phyloP scores from a whole-genome alignment of 1,140 invertebrate genomes.

The Sitophilus oryzae region DNA sequence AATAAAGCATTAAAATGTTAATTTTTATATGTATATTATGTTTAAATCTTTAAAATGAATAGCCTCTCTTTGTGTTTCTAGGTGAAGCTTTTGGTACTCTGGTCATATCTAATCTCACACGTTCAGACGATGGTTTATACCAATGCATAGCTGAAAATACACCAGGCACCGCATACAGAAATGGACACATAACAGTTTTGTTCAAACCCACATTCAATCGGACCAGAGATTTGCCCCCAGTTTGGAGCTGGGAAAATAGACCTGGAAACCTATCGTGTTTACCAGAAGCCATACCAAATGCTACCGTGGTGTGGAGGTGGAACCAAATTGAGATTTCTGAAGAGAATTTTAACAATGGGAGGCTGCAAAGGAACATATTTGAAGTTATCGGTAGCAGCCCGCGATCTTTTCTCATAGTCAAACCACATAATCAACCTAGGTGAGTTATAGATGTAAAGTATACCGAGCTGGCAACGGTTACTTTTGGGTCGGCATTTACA shows the following conservation, averaged over 20 bases:
- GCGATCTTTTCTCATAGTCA: conserved; percentile 61
- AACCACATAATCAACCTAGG: conserved; percentile 51
- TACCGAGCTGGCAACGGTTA: too few relatives aligned
- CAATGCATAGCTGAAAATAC: conserved; percentile 78
- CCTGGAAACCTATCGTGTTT: conserved; percentile 81
- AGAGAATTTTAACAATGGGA: conserved; percentile 29
- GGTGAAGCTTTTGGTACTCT: conserved; percentile 59
- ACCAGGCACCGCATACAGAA: conserved; percentile 65
- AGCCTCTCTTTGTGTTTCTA: conserved; percentile 5
- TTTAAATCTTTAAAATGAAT: too few relatives aligned
- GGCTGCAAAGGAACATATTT: conserved; percentile 46
- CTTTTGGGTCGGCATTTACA: too few relatives aligned
- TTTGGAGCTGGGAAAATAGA: conserved; percentile 74
- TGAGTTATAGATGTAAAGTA: conserved; percentile 33
- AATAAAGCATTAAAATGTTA: too few relatives aligned
- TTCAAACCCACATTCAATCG: conserved; percentile 73
- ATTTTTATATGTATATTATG: too few relatives aligned
- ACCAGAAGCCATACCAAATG: conserved; percentile 87
- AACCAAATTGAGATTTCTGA: conserved; percentile 45
- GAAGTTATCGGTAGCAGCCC: conserved; percentile 61
- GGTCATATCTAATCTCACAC: conserved; percentile 54
- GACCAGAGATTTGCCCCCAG: conserved; percentile 60
- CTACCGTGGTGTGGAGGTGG: conserved; percentile 78
- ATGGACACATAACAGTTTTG: conserved; percentile 78
- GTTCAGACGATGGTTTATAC: conserved; percentile 81